Conservation (phyloP, 2,113 vertebrate genomes). For the Mus spicilegus region DNA sequence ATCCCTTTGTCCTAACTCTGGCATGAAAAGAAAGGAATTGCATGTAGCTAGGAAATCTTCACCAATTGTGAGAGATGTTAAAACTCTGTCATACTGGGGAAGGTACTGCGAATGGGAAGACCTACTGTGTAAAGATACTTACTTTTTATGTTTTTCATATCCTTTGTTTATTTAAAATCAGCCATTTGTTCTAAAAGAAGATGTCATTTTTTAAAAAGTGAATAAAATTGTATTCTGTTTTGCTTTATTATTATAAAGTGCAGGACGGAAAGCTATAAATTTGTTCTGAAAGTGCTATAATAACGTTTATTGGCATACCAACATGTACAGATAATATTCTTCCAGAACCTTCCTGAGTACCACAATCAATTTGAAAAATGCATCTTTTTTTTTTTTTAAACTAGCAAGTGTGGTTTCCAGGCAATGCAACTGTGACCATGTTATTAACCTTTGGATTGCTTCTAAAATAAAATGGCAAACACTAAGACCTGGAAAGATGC, state of each 20-base stretch:
- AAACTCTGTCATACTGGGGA: constrained; percentile 20
- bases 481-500: not conserved
- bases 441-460: not conserved
- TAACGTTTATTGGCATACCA: constrained; percentile 34
- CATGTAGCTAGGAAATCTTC: constrained; percentile 7
- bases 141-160: not conserved
- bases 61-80: not conserved
- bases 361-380: not conserved
- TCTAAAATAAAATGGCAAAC: not conserved
- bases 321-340: constrained; percentile 8
- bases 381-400: constrained; percentile 28
- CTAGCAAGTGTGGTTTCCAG: constrained; percentile 41
- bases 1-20: constrained; percentile 45
- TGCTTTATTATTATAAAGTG: not conserved
- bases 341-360: constrained; percentile 4
- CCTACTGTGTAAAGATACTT: constrained; percentile 21
- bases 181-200: constrained; percentile 23
- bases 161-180: constrained; percentile 25
- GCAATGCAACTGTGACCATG: not conserved
- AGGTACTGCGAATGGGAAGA: constrained; percentile 15
- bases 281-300: not conserved
- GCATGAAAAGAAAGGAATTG: constrained; percentile 49
- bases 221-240: not conserved
- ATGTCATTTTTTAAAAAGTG: constrained; percentile 35
- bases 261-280: not conserved